Percentiles rank a stretch among this genome's conserved stretches.
Evolutionary conservation across 2,113 vertebrate species (phyloP).

Genomic region (Sapayoa aenigma): DNA sequence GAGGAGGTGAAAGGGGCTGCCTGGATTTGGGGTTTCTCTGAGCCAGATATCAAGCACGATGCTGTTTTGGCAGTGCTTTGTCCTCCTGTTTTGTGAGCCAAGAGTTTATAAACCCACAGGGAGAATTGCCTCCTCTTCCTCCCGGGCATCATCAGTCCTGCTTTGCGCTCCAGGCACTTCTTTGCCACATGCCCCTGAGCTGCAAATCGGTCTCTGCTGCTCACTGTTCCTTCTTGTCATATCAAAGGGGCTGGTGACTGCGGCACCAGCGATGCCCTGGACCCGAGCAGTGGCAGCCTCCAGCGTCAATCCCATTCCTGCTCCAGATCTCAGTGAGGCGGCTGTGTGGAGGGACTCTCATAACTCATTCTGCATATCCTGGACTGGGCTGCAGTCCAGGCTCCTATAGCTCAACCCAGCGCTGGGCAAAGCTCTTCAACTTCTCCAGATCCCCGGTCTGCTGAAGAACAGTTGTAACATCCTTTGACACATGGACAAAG

Average conservation of each 20-base stretch:
- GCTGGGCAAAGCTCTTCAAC: background rate
- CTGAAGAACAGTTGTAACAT: background rate
- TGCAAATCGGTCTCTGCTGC: background rate
- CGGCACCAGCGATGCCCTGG: too few relatives aligned
- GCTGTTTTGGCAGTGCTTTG: background rate
- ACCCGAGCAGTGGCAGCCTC: too few relatives aligned
- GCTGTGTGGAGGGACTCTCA: background rate
- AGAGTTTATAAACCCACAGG: background rate
- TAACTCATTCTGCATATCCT: background rate
- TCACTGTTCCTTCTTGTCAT: background rate
- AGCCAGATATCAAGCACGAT: background rate
- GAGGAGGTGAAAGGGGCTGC: background rate
- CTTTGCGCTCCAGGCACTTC: background rate
- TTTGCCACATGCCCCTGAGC: accelerated
- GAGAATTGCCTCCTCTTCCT: background rate
- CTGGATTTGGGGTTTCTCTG: background rate
- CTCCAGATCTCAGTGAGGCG: too few relatives aligned
- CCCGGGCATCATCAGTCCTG: background rate
- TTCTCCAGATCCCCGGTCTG: background rate
- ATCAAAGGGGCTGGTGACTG: too few relatives aligned
- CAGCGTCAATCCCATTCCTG: too few relatives aligned
- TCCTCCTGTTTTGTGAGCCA: background rate
- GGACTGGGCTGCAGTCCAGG: background rate
- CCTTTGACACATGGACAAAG: accelerated
- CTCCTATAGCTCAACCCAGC: accelerated